A percentile compares a stretch with the other conserved stretches of the same genome.
These are phyloP conservation scores for Mnemiopsis leidyi DNA, from an alignment of 37 sponge, comb jelly and placozoan species.

Conservation along the genomic window DNA sequence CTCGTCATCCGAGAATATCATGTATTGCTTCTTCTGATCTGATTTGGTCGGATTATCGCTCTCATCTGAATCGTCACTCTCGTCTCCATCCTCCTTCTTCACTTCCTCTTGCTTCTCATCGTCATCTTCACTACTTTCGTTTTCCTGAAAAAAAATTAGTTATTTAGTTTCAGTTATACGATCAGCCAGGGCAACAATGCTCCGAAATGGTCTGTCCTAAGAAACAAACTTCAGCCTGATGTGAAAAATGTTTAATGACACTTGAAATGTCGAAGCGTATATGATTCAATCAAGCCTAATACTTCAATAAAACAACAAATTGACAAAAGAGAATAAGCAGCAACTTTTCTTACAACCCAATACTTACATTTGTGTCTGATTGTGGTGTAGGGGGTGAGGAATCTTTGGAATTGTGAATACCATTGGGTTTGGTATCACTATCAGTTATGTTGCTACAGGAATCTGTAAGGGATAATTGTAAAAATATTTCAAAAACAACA, in stretches of 20 bases:
- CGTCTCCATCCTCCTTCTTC: neutral
- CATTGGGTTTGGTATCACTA: neutral
- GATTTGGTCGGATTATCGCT: neutral
- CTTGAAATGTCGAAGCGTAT: no score
- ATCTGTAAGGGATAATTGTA: no score
- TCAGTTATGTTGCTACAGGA: neutral
- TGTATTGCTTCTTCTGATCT: slow-evolving; percentile 26
- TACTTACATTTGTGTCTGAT: neutral
- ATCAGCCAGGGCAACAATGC: no score
- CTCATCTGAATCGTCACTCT: slow-evolving; percentile 13
- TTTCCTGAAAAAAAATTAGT: neutral
- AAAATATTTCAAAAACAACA: no score
- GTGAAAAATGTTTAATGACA: no score
- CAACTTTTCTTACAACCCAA: no score
- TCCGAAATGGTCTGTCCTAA: no score
- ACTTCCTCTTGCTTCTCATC: neutral
- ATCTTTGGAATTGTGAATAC: neutral
- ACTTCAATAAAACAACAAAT: no score
- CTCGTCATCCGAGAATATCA: slow-evolving; percentile 24
- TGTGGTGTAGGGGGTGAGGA: neutral
- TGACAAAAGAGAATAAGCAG: no score
- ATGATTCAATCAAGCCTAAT: no score
- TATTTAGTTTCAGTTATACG: neutral
- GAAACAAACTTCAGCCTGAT: no score
- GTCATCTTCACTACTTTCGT: neutral